A percentile compares a stretch with the other conserved stretches of the same genome.
These are phyloP conservation scores for Xestobium rufovillosum DNA, from an alignment of 2,888 invertebrate genomes.

Conservation along the genomic window DNA sequence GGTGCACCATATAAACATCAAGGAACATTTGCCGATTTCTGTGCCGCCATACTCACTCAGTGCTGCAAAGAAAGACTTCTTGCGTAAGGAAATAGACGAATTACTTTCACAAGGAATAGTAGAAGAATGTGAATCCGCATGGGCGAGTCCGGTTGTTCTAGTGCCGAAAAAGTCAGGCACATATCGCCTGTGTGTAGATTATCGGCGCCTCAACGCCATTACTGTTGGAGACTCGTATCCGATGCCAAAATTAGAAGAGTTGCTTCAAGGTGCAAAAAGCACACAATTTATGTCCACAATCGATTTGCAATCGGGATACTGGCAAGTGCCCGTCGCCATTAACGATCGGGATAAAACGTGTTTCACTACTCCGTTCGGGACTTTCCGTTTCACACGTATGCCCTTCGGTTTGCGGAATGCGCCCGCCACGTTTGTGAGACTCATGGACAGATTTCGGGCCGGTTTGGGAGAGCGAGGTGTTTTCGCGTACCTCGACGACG, in stretches of 20 bases:
- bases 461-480: background rate
- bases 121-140: too few relatives aligned
- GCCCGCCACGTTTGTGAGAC: constrained; percentile 5
- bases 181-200: background rate
- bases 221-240: background rate
- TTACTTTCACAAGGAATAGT: too few relatives aligned
- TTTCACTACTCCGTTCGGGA: constrained; percentile 11
- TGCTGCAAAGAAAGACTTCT: too few relatives aligned
- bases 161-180: constrained; percentile 1
- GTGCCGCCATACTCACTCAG: too few relatives aligned
- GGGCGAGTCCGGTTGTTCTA: background rate
- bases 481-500: constrained; percentile 1
- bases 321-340: constrained; percentile 8
- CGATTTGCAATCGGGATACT: constrained; percentile 12
- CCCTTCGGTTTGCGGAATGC: constrained; percentile 7
- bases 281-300: constrained; percentile 8
- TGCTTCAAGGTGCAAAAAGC: background rate
- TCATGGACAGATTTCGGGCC: constrained; percentile 2
- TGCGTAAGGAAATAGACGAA: too few relatives aligned
- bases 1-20: too few relatives aligned
- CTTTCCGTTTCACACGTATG: constrained; percentile 8
- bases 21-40: too few relatives aligned
- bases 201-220: background rate
- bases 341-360: constrained; percentile 11
- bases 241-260: background rate